Percentiles rank a stretch among this genome's conserved stretches.
Evolutionary conservation across 1,140 invertebrate species (phyloP).

Genomic region (Rhopalosiphum padi): DNA sequence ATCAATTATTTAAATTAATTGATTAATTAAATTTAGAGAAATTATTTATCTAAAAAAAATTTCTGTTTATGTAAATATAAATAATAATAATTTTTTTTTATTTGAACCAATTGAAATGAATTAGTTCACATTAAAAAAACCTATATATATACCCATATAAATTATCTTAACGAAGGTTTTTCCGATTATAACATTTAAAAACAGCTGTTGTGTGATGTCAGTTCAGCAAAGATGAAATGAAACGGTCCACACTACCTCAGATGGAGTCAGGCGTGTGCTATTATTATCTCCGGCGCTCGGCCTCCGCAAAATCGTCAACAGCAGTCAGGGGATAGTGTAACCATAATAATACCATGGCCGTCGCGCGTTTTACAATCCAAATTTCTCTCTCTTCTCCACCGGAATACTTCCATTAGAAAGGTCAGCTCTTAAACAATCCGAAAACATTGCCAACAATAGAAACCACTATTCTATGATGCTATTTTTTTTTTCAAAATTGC

Average conservation of each 20-base stretch:
- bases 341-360: slow-evolving; percentile 36
- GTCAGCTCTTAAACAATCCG: slow-evolving; percentile 44
- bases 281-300: slow-evolving; percentile 49
- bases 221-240: slow-evolving; percentile 20
- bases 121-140: neutral
- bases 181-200: slow-evolving; percentile 18
- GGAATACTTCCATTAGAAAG: slow-evolving; percentile 54
- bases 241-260: slow-evolving; percentile 51
- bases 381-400: slow-evolving; percentile 47
- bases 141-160: neutral
- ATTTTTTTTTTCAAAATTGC: neutral
- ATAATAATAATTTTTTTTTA: neutral
- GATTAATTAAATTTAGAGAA: too few species aligned
- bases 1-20: neutral
- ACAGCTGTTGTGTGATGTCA: slow-evolving; percentile 38
- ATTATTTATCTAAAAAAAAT: neutral
- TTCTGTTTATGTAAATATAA: neutral
- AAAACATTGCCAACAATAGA: slow-evolving; percentile 20
- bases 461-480: neutral
- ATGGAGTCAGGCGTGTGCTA: slow-evolving; percentile 56
- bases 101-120: neutral
- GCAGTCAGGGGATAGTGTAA: slow-evolving; percentile 35
- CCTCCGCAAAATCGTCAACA: slow-evolving; percentile 54
- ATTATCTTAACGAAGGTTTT: neutral
- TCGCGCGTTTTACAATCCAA: slow-evolving; percentile 42